These are phyloP conservation scores for Shinisaurus crocodilurus DNA, from an alignment of 2,113 vertebrate species.

Conservation along the genomic window DNA sequence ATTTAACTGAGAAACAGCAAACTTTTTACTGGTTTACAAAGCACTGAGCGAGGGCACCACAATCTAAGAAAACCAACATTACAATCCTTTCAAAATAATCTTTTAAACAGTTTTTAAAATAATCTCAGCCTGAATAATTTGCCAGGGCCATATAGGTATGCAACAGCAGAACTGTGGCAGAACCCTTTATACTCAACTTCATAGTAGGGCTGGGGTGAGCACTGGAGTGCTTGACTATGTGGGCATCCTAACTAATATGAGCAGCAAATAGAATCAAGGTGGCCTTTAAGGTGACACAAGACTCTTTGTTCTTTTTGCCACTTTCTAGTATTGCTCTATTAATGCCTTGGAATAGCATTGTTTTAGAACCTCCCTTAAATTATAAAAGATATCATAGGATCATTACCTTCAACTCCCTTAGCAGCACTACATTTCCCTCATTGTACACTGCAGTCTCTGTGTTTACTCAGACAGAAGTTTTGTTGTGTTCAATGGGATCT, in stretches of 20 bases:
- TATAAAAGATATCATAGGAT: rapidly evolving
- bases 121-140: not conserved
- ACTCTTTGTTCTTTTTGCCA: not conserved
- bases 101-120: not conserved
- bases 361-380: rapidly evolving
- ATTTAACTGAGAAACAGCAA: not conserved
- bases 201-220: not conserved
- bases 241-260: not conserved
- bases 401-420: not conserved
- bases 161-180: not conserved
- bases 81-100: not conserved
- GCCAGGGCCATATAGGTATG: not conserved
- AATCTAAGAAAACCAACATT: rapidly evolving
- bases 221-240: not conserved
- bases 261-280: not conserved
- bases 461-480: not conserved
- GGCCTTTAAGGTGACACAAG: not conserved
- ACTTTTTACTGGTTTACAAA: not conserved
- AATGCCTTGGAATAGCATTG: not conserved
- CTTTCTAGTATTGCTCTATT: not conserved
- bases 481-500: not conserved
- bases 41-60: not conserved
- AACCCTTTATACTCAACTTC: not conserved
- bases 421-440: not conserved
- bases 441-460: not conserved